These are phyloP conservation scores for Chaenocephalus aceratus DNA, from an alignment of 2,113 vertebrate species.

Conservation along the genomic window DNA sequence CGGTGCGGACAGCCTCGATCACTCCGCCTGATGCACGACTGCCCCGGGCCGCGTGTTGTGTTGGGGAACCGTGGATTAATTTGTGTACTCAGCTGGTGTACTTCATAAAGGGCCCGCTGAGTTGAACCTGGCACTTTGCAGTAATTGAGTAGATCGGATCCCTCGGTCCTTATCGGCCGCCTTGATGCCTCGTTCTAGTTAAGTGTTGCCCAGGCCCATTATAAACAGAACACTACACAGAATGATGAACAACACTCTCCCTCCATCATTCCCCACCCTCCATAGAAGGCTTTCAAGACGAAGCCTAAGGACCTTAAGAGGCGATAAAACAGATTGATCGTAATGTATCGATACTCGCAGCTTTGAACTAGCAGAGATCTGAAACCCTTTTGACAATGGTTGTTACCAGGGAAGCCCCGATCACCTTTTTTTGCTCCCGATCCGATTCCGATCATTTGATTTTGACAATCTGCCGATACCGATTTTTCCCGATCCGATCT, in stretches of 20 bases:
- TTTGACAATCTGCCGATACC: no score
- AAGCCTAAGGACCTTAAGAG: constrained; percentile 19
- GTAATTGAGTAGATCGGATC: constrained; percentile 82
- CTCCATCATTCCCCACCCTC: constrained; percentile 37
- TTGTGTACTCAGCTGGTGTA: constrained; percentile 82
- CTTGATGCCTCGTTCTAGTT: constrained; percentile 74
- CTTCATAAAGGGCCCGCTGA: constrained; percentile 77
- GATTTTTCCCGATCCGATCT: no score
- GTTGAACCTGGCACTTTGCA: constrained; percentile 80
- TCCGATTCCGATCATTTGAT: no score
- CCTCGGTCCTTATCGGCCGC: constrained; percentile 74
- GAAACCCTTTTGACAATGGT: constrained; percentile 42
- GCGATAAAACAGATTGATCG: constrained; percentile 27
- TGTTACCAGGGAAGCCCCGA: constrained; percentile 14
- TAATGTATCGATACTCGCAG: constrained; percentile 7
- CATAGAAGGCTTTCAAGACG: constrained; percentile 36
- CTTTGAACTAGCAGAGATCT: constrained; percentile 3
- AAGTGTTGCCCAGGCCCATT: constrained; percentile 70
- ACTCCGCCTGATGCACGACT: constrained; percentile 81
- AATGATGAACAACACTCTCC: constrained; percentile 31
- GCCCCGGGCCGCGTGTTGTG: constrained; percentile 69
- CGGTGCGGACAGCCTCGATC: constrained; percentile 72
- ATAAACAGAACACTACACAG: constrained; percentile 64
- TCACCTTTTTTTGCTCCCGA: no score
- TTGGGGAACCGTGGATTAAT: constrained; percentile 76